Evolutionary conservation across 2,797 vertebrate genomes (phyloP), one percentile per base, ranked within the genome.

Genomic region (Distichodus sexfasciatus): DNA sequence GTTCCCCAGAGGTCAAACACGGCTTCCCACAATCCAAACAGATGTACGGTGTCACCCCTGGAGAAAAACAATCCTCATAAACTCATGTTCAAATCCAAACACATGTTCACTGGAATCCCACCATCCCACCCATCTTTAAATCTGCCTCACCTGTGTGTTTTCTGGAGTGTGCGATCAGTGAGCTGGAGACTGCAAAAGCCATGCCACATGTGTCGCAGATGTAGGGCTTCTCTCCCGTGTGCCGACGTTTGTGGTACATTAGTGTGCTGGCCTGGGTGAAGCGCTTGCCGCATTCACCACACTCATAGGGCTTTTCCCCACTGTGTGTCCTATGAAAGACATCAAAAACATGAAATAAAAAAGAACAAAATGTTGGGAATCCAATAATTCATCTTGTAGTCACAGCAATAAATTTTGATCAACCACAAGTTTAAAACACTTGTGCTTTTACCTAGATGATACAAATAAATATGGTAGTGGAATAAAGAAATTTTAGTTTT

Each of bases 191-290:
- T 0, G 96, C 95, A 77, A 99, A 99, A 2, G 95, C 92, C 90
- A 98, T 98, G 11, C 97, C 97, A 3, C 97, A 99, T 3, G 94
- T 94, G 66, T 99, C 96, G 0, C 97, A 99, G 40, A 99, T 93
- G 6, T 99, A 99, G 0, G 97, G 97, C 48, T 98, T 98, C 89
- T 99, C 97, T 0, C 97, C 97, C 0, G 97, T 99, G 88, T 99
- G 97, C 0, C 96, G 92, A 0, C 97, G 91, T 75, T 97, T 96
- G 29, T 99, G 97, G 76, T 99, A 99, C 3, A 95, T 99, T 82
- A 99, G 76, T 0, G 97, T 99, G 88, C 96, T 98, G 81, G 95
- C 95, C 88, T 99, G 97, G 29, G 97, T 96, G 8, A 98, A 99
- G 1, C 94, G 91, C 88, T 98, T 96, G 1, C 95, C 96, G 2